Percentiles rank a stretch among this genome's conserved stretches.
phyloP scores from a whole-genome alignment of 2,113 vertebrate species.

The Cyprinus carpio region DNA sequence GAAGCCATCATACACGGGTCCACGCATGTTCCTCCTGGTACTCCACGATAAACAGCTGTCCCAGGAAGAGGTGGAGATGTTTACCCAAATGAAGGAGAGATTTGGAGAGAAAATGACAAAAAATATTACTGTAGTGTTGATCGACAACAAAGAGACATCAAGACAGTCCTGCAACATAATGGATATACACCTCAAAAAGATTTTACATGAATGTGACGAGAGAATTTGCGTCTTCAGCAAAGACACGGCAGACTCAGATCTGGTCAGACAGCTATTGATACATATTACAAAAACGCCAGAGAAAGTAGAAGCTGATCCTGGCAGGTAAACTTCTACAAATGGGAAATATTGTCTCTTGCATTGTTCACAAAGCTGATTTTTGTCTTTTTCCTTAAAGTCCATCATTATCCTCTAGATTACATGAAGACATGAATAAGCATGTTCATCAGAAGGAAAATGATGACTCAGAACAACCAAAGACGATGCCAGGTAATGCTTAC shows the following conservation, averaged over 20 bases:
- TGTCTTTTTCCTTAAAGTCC: background rate
- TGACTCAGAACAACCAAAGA: background rate
- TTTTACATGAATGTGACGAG: background rate
- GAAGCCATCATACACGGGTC: background rate
- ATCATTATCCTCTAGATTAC: background rate
- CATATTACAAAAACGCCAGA: background rate
- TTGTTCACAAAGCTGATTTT: background rate
- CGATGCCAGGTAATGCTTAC: background rate
- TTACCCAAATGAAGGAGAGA: background rate
- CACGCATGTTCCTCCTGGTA: constrained; percentile 11
- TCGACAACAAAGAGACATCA: background rate
- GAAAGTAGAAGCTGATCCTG: background rate
- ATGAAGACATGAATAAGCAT: background rate
- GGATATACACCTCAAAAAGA: background rate
- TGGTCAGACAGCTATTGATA: background rate
- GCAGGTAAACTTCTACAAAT: constrained; percentile 13
- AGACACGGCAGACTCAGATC: background rate
- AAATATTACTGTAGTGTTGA: background rate
- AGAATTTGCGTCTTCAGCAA: background rate
- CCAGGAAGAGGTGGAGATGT: constrained; percentile 3
- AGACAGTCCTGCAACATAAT: background rate
- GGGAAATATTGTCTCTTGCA: background rate
- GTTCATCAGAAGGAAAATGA: background rate
- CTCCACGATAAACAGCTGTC: background rate
- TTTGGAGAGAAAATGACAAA: background rate